Evolutionary conservation across 2,888 invertebrate genomes (phyloP).

Genomic region (Ophion ventricosus): DNA sequence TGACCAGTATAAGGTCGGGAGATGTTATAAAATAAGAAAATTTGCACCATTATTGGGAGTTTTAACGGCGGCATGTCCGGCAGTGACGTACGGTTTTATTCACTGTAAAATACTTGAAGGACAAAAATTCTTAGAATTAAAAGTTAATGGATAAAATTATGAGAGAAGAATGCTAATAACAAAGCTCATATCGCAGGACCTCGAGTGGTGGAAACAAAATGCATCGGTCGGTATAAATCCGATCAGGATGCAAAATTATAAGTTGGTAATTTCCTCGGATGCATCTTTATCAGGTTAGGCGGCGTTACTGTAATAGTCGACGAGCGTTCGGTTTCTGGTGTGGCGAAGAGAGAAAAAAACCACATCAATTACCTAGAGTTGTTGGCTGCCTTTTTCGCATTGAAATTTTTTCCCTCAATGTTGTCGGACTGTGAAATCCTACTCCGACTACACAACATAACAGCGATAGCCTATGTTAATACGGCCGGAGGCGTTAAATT

Average conservation of each 20-base stretch:
- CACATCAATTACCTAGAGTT: conserved; percentile 11
- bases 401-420: conserved; percentile 33
- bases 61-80: conserved; percentile 10
- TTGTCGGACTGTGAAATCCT: conserved; percentile 1
- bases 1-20: background rate
- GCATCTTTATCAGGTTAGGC: conserved; percentile 4
- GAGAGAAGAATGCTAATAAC: background rate
- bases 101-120: conserved; percentile 3
- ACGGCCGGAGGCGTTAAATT: conserved; percentile 41
- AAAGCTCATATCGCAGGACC: background rate
- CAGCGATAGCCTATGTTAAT: conserved; percentile 52
- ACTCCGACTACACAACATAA: conserved; percentile 49
- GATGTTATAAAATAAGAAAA: conserved; percentile 14
- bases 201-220: background rate
- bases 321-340: background rate
- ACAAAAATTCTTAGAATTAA: background rate
- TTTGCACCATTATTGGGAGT: conserved; percentile 11
- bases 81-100: conserved; percentile 9
- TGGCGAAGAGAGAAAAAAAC: background rate
- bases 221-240: background rate
- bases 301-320: background rate
- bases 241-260: background rate
- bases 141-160: too few species aligned
- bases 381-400: conserved; percentile 30
- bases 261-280: background rate